These are phyloP conservation scores for Melozone crissalis DNA, from an alignment of 2,113 vertebrate species.

Conservation along the genomic window DNA sequence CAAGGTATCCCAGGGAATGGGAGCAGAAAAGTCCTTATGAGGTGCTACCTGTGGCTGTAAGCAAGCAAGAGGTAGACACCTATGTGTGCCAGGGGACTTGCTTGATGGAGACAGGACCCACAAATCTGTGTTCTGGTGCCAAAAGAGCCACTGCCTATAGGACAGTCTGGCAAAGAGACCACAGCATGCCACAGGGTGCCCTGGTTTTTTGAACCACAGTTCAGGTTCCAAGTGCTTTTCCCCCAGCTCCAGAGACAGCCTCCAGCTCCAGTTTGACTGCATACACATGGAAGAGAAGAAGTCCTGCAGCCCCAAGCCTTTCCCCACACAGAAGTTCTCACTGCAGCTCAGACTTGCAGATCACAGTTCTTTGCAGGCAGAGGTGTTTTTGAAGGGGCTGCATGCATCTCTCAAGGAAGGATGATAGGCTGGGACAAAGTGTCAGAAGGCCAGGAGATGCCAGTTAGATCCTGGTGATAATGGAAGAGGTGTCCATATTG, in stretches of 20 bases:
- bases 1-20: background rate
- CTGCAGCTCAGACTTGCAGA: background rate
- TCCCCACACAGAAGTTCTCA: background rate
- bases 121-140: background rate
- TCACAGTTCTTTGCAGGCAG: background rate
- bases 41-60: accelerated
- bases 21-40: background rate
- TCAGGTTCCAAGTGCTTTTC: background rate
- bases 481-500: background rate
- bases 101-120: background rate
- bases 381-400: background rate
- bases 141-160: background rate
- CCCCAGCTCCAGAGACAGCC: background rate
- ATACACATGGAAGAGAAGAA: accelerated
- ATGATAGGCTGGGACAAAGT: background rate
- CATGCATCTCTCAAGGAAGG: background rate
- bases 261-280: accelerated
- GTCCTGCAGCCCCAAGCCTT: background rate
- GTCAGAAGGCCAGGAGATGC: background rate
- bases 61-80: background rate
- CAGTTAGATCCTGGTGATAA: background rate
- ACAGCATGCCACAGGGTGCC: accelerated
- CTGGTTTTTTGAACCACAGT: background rate
- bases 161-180: background rate
- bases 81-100: no score